A percentile compares a stretch with the other conserved stretches of the same genome.
phyloP scores from a whole-genome alignment of 2,888 invertebrate genomes.

The Xestia ashworthii region DNA sequence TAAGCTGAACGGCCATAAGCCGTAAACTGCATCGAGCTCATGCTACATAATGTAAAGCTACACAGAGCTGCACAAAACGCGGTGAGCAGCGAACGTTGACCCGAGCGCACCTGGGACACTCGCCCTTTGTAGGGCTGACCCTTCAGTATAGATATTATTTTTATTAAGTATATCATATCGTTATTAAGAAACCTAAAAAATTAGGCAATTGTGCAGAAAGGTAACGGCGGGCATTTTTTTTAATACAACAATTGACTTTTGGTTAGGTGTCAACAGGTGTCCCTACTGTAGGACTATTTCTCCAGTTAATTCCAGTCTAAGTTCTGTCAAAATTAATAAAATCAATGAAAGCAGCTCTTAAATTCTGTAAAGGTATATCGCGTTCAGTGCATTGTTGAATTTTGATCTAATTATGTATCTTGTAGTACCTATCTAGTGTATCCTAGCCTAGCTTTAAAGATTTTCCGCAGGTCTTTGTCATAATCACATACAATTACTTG shows the following conservation, averaged over 20 bases:
- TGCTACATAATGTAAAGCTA: constrained; percentile 25
- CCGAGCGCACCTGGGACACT: constrained; percentile 75
- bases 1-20: constrained; percentile 31
- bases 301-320: not conserved
- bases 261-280: too few relatives aligned
- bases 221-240: too few relatives aligned
- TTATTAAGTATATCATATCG: not conserved
- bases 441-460: not conserved
- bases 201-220: too few relatives aligned
- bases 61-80: constrained; percentile 34
- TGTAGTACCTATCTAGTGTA: not conserved
- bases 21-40: constrained; percentile 47
- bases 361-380: not conserved
- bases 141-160: not conserved
- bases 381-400: too few relatives aligned
- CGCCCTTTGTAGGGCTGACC: constrained; percentile 70
- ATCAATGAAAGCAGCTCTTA: not conserved
- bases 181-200: not conserved
- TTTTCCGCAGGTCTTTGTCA: not conserved
- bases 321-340: not conserved
- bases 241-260: too few relatives aligned
- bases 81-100: constrained; percentile 67
- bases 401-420: too few relatives aligned
- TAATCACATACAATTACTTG: not conserved
- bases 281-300: not conserved